Percentiles rank a stretch among this genome's conserved stretches.
Conservation (phyloP, 2,113 vertebrate species). For the Spilogale gracilis region DNA sequence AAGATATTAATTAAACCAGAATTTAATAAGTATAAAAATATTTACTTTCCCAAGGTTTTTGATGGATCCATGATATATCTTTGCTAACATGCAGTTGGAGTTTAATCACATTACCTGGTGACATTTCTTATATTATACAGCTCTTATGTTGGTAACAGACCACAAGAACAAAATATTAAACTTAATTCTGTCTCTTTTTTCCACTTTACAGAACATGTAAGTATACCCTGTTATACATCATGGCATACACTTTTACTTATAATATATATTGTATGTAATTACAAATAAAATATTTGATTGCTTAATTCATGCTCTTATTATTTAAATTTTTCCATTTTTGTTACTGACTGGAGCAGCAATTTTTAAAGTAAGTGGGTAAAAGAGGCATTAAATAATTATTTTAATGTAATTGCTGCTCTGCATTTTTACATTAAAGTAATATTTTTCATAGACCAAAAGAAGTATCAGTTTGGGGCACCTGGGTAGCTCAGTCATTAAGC, state of each 20-base stretch:
- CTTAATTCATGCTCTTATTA: slow-evolving; percentile 21
- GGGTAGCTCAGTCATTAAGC: too few relatives aligned
- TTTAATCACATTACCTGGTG: slow-evolving; percentile 9
- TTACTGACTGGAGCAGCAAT: background rate
- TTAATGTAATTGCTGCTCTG: background rate
- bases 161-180: background rate
- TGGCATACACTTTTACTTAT: slow-evolving; percentile 32
- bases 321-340: background rate
- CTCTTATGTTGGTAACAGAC: slow-evolving; percentile 30
- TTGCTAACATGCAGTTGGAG: background rate
- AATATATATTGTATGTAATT: background rate
- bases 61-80: background rate
- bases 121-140: background rate
- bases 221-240: background rate
- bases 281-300: background rate
- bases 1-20: slow-evolving; percentile 27
- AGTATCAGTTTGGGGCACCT: too few relatives aligned
- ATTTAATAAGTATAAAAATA: slow-evolving; percentile 21
- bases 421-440: slow-evolving; percentile 6
- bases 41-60: slow-evolving; percentile 29
- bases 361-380: slow-evolving; percentile 34
- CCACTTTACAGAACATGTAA: background rate
- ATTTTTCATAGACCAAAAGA: background rate
- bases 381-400: background rate
- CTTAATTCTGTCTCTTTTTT: background rate